Evolutionary conservation across 2,797 vertebrate genomes (phyloP).

Genomic region (Ibycter americanus): DNA sequence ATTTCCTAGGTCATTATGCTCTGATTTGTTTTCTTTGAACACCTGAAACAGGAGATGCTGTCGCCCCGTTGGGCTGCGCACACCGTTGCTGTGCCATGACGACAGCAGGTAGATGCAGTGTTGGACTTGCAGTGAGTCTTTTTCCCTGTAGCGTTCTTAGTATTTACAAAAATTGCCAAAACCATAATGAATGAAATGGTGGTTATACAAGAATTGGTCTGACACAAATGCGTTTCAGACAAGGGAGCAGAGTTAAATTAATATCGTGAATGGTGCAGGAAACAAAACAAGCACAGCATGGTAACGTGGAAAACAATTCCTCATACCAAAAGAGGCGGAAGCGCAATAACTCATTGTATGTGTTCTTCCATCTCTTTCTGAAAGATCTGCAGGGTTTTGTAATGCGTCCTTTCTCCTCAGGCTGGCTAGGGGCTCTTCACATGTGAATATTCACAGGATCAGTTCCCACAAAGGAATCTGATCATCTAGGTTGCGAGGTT

Average conservation of each 20-base stretch:
- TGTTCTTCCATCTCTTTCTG: neutral
- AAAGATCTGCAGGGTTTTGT: neutral
- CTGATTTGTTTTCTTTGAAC: neutral
- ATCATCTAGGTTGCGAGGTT: neutral
- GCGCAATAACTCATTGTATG: neutral
- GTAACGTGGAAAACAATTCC: neutral
- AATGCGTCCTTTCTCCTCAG: neutral
- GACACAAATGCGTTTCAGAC: fast-evolving
- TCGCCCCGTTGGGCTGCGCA: neutral
- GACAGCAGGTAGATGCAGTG: neutral
- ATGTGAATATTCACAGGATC: neutral
- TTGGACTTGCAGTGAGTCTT: neutral
- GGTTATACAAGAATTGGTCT: neutral
- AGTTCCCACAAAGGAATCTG: neutral
- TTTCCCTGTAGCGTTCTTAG: fast-evolving
- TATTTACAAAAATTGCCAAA: neutral
- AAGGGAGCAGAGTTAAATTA: neutral
- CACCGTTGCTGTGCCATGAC: neutral
- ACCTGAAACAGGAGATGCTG: neutral
- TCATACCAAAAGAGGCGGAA: neutral
- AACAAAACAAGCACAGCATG: neutral
- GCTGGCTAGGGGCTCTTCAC: neutral
- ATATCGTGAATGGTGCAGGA: neutral
- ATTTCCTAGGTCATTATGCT: neutral
- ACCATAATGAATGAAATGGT: neutral